Evolutionary conservation across 2,113 vertebrate species (phyloP), one percentile per base, ranked within the genome.

Genomic region (Etia nguti): DNA sequence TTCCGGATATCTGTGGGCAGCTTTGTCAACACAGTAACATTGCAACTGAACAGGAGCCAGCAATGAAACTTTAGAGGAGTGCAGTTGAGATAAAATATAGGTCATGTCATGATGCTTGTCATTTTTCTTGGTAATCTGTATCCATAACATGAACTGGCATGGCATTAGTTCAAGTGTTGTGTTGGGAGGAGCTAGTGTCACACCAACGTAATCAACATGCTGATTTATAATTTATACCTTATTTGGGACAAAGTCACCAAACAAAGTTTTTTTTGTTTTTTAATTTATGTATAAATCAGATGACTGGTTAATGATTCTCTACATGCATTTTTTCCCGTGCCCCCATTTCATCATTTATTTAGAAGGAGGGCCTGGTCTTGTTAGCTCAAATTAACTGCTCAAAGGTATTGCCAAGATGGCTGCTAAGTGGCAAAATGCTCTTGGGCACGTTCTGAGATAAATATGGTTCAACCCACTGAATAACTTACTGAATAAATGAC

Each of bases 281-380:
- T 9, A 1, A 41, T 62, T 62, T 36, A 36, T n/a, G n/a, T 8
- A 62, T 36, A n/a, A 68, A 68, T 41, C 6, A 22, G 22, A 38
- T 2, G 36, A 68, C 13, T 2, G 34, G 22, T 68, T 41, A 68
- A 38, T 22, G 4, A 68, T 6, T 68, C 7, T 68, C 34, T 68
- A 22, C 36, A 41, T 41, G 34, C 34, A 68, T 38, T 68, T 68
- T 68, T 2, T 0, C 7, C 15, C 0, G 4, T 73, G 22, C 26
- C 43, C 1, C 5, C 36, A 13, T 26, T 13, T 46, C 38, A 73
- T 6, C 22, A 48, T 29, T 24, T 24, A 48, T 48, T 73, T 73
- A 0, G 68, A 48, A 41, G 3, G 22, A 36, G 13, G 8, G 13
- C 41, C 26, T 73, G 0, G 0, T 16, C 68, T 26, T 73, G 41